Evolutionary conservation across 2,797 vertebrate genomes (phyloP).

Genomic region (Columba guinea): DNA sequence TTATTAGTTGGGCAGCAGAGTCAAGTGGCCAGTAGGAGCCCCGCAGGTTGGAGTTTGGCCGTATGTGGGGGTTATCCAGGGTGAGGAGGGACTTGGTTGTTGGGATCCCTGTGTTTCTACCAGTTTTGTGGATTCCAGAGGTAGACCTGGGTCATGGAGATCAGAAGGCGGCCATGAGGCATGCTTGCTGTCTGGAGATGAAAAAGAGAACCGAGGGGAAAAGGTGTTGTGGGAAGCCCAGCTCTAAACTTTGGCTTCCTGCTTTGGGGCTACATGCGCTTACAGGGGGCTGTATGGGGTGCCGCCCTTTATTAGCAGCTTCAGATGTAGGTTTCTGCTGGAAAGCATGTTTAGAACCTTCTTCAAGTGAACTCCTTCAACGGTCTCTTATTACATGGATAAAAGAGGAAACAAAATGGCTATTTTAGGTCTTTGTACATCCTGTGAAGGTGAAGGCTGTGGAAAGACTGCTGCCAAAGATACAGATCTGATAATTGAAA

Average conservation of each 20-base stretch:
- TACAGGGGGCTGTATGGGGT: not conserved
- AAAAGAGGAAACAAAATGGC: not conserved
- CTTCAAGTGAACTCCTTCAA: not conserved
- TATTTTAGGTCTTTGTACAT: not conserved
- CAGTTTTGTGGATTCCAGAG: not conserved
- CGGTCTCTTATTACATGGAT: not conserved
- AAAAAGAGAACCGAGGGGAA: not conserved
- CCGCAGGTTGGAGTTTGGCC: not conserved
- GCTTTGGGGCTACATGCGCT: rapidly evolving
- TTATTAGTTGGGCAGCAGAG: not conserved
- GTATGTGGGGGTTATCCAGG: not conserved
- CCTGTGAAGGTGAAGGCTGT: not conserved
- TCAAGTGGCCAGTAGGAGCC: not conserved
- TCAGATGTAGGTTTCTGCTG: not conserved
- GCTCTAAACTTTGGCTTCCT: not conserved
- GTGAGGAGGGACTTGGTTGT: not conserved
- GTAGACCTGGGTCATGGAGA: not conserved
- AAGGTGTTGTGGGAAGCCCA: not conserved
- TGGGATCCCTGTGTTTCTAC: not conserved
- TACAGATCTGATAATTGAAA: not conserved
- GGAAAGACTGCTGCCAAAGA: not conserved
- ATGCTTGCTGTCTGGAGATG: not conserved
- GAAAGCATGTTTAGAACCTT: not conserved
- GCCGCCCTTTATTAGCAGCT: not conserved
- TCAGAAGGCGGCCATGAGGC: not conserved